Conservation (phyloP, 2,888 invertebrate genomes). For the Trypoxylon attenuatum region DNA sequence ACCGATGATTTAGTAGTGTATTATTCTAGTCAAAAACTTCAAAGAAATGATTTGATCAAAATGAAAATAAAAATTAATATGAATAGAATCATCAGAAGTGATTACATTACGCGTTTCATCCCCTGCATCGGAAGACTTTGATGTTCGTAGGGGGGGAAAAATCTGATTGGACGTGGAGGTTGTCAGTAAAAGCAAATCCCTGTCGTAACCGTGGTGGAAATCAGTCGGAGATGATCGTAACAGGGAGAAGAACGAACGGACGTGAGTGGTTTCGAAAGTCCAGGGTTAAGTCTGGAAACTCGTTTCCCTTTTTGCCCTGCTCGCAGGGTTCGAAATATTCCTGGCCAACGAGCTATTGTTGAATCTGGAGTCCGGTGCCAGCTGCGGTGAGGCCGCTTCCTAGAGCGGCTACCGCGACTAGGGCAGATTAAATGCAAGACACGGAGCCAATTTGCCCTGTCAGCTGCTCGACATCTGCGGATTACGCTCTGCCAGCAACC, state of each 20-base stretch:
- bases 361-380: conserved; percentile 37
- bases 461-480: conserved; percentile 72
- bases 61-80: too few relatives aligned
- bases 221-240: neutral
- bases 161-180: too few relatives aligned
- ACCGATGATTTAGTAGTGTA: too few relatives aligned
- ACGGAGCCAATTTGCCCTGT: conserved; percentile 53
- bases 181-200: too few relatives aligned
- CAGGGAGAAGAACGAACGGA: conserved; percentile 5
- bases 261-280: conserved; percentile 3
- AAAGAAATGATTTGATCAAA: too few relatives aligned
- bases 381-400: conserved; percentile 41
- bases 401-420: conserved; percentile 50
- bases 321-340: conserved; percentile 2
- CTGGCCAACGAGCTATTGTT: conserved; percentile 21
- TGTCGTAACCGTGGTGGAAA: too few relatives aligned
- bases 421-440: conserved; percentile 51
- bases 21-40: too few relatives aligned
- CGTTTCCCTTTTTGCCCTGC: conserved; percentile 12
- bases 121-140: too few relatives aligned
- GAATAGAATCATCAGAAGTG: too few relatives aligned
- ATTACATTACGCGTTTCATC: too few relatives aligned
- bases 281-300: conserved; percentile 16
- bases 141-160: too few relatives aligned
- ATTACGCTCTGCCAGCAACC: conserved; percentile 58